Evolutionary conservation across 2,888 invertebrate species (phyloP).

Genomic region (Platycheirus albimanus): DNA sequence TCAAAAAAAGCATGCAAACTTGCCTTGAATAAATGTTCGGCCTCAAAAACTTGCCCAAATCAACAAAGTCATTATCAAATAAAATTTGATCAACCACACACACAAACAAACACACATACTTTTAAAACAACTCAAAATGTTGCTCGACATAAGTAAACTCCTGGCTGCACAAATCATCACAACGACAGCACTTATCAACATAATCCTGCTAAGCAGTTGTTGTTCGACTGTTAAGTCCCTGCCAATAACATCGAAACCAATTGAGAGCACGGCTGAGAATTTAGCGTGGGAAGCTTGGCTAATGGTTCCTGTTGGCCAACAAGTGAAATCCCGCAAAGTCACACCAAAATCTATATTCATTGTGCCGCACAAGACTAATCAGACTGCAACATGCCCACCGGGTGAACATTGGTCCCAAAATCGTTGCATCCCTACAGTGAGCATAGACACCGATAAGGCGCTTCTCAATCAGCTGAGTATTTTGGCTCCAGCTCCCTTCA

Average conservation of each 20-base stretch:
- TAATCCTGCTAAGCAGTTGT: conserved; percentile 45
- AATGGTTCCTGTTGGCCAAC: conserved; percentile 79
- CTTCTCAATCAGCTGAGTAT: conserved; percentile 76
- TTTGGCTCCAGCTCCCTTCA: conserved; percentile 76
- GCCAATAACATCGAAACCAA: conserved; percentile 82
- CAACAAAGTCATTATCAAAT: conserved; percentile 15
- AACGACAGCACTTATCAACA: conserved; percentile 48
- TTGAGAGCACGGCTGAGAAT: conserved; percentile 81
- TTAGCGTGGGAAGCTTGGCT: conserved; percentile 82
- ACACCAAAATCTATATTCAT: conserved; percentile 83
- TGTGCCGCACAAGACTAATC: conserved; percentile 77
- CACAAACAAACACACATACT: not conserved
- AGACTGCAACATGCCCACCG: conserved; percentile 75
- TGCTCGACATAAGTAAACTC: conserved; percentile 50
- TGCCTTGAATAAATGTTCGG: conserved; percentile 15
- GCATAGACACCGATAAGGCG: conserved; percentile 77
- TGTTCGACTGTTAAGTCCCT: conserved; percentile 75
- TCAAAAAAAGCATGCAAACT: conserved; percentile 8
- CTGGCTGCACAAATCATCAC: conserved; percentile 55
- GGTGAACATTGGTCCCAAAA: conserved; percentile 79
- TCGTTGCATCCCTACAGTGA: conserved; percentile 80
- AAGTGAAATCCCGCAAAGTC: conserved; percentile 81
- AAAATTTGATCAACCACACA: too few relatives aligned
- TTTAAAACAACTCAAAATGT: conserved; percentile 53
- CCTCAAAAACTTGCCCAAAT: conserved; percentile 38